phyloP scores from a whole-genome alignment of 2,888 invertebrate species.

The Periphyllus acericola region DNA sequence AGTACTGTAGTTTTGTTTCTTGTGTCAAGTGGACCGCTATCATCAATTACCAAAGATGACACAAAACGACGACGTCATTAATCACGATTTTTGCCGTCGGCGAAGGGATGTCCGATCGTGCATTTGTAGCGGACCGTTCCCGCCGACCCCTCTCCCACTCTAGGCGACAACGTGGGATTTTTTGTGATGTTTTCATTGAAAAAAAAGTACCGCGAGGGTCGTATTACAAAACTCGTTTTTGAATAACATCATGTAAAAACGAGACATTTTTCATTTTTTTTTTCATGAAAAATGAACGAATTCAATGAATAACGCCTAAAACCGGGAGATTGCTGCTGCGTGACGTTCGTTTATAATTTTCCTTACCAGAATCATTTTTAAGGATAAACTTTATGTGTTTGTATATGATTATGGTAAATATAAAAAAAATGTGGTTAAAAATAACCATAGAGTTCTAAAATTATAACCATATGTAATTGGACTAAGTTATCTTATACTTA shows the following conservation, averaged over 20 bases:
- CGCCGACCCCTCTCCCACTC: background rate
- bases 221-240: slow-evolving; percentile 46
- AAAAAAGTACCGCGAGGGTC: slow-evolving; percentile 30
- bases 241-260: slow-evolving; percentile 31
- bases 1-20: slow-evolving; percentile 61
- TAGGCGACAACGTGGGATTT: slow-evolving; percentile 12
- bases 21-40: slow-evolving; percentile 59
- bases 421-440: background rate
- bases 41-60: slow-evolving; percentile 62
- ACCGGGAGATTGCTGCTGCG: background rate
- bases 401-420: too few species aligned
- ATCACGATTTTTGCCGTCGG: slow-evolving; percentile 56
- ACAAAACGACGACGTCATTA: slow-evolving; percentile 58
- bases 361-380: background rate
- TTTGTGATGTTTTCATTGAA: slow-evolving; percentile 53
- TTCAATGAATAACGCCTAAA: slow-evolving; percentile 20
- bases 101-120: slow-evolving; percentile 54
- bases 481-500: background rate
- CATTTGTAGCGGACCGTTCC: slow-evolving; percentile 4
- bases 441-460: background rate
- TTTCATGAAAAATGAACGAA: slow-evolving; percentile 22
- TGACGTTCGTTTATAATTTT: background rate
- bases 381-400: background rate
- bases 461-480: background rate
- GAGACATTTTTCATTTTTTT: slow-evolving; percentile 1